These are phyloP conservation scores for Meloidogyne chitwoodi DNA, from an alignment of 1,140 invertebrate genomes.

Conservation along the genomic window DNA sequence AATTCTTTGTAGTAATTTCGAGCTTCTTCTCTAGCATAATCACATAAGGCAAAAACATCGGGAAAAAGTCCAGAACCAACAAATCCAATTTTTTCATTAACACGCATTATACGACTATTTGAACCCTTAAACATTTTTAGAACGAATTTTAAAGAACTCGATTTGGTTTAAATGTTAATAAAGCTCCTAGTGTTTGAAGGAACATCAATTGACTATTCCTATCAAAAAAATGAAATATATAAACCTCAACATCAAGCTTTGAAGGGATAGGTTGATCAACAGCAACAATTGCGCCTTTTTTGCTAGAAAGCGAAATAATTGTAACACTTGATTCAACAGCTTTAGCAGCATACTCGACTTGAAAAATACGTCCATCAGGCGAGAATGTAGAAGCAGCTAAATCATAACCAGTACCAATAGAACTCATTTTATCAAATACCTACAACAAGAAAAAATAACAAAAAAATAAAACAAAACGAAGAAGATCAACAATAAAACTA, in stretches of 20 bases:
- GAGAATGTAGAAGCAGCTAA: conserved; percentile 98
- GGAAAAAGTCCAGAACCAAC: conserved; percentile 52
- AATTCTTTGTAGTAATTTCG: conserved; percentile 51
- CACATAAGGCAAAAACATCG: conserved; percentile 44
- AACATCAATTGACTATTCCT: too few species aligned
- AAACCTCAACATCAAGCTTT: conserved; percentile 74
- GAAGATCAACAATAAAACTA: too few species aligned
- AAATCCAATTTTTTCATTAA: conserved; percentile 89
- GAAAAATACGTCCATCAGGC: conserved; percentile 75
- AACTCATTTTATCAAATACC: conserved; percentile 71
- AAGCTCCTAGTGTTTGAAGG: too few species aligned
- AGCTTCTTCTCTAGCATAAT: conserved; percentile 52
- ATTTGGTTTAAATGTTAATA: too few species aligned
- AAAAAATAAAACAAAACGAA: too few species aligned
- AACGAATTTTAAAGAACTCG: too few species aligned
- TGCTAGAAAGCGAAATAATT: conserved; percentile 85
- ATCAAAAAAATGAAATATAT: background rate
- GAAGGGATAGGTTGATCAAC: conserved; percentile 97
- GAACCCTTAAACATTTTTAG: conserved; percentile 65
- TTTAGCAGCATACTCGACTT: conserved; percentile 95
- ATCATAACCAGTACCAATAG: conserved; percentile 86
- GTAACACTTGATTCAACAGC: conserved; percentile 98
- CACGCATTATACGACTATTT: conserved; percentile 86
- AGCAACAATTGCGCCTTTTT: conserved; percentile 92
- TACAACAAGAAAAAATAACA: too few species aligned